These are phyloP conservation scores for Sarcophaga peregrina DNA, from an alignment of 1,140 invertebrate species.

Conservation along the genomic window DNA sequence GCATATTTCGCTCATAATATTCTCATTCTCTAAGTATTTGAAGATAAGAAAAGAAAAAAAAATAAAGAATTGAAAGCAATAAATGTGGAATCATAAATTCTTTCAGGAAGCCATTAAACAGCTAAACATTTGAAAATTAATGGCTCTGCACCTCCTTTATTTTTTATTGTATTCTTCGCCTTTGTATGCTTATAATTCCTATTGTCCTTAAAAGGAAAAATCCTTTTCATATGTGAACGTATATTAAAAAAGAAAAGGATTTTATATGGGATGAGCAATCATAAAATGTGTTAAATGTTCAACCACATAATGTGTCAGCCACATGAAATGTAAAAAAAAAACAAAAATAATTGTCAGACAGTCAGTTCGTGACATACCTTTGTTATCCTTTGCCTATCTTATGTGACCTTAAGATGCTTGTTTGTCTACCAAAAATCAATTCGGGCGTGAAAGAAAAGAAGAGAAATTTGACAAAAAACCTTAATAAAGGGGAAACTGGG, in stretches of 20 bases:
- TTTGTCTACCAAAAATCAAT: too few species aligned
- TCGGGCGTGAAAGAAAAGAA: too few species aligned
- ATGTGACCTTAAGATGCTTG: too few species aligned
- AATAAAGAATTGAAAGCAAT: background rate
- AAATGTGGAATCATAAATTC: background rate
- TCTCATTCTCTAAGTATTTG: background rate
- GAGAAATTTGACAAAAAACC: too few species aligned
- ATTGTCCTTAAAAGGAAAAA: background rate
- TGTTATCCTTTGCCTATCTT: too few species aligned
- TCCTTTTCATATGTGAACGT: background rate
- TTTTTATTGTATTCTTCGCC: background rate
- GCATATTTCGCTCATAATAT: background rate
- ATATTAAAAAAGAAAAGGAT: background rate
- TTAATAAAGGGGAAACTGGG: too few species aligned
- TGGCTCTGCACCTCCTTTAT: background rate
- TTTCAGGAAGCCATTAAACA: background rate
- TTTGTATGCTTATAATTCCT: background rate
- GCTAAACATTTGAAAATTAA: background rate
- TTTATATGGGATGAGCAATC: background rate
- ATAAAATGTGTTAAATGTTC: constrained; percentile 16
- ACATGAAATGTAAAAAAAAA: too few species aligned
- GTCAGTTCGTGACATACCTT: too few species aligned
- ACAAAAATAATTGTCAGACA: too few species aligned
- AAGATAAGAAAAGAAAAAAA: background rate
- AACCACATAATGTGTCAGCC: background rate